A percentile compares a stretch with the other conserved stretches of the same genome.
Evolutionary conservation across 2,113 vertebrate species (phyloP).

Genomic region (Pterocles burchelli): DNA sequence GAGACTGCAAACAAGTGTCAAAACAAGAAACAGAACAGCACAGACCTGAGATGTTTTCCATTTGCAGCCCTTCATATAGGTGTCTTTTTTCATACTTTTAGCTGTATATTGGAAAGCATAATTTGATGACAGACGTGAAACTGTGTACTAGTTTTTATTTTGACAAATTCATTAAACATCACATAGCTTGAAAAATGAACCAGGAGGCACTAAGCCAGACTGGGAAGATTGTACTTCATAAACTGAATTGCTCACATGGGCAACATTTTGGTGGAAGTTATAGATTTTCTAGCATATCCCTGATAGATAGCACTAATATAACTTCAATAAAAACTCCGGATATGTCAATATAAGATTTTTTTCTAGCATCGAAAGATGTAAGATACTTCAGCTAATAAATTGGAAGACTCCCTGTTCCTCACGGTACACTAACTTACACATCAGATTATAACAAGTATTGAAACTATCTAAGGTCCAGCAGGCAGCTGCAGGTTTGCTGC

Average conservation of each 20-base stretch:
- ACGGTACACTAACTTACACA: conserved; percentile 75
- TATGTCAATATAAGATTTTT: conserved; percentile 90
- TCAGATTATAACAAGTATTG: conserved; percentile 73
- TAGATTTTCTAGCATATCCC: conserved; percentile 95
- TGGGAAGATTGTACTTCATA: conserved; percentile 93
- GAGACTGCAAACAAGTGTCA: conserved; percentile 36
- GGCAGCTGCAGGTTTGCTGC: conserved; percentile 13
- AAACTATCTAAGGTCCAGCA: conserved; percentile 66
- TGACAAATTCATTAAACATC: conserved; percentile 96
- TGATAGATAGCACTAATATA: conserved; percentile 99
- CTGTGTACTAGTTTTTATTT: conserved; percentile 85
- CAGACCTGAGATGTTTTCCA: conserved; percentile 65
- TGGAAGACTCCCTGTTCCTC: conserved; percentile 74
- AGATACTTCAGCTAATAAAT: conserved; percentile 83
- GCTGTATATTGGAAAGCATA: conserved; percentile 78
- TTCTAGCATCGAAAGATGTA: conserved; percentile 74
- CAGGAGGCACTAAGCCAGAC: conserved; percentile 77
- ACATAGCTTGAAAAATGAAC: conserved; percentile 91
- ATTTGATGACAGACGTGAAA: conserved; percentile 86
- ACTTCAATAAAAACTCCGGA: conserved; percentile 95
- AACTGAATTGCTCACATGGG: conserved; percentile 90
- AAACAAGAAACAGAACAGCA: conserved; percentile 56
- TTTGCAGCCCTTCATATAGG: conserved; percentile 56
- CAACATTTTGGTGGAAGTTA: conserved; percentile 92
- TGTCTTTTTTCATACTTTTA: conserved; percentile 78